Evolutionary conservation across 2,888 invertebrate genomes (phyloP).

Genomic region (Oxyteleia sp.): DNA sequence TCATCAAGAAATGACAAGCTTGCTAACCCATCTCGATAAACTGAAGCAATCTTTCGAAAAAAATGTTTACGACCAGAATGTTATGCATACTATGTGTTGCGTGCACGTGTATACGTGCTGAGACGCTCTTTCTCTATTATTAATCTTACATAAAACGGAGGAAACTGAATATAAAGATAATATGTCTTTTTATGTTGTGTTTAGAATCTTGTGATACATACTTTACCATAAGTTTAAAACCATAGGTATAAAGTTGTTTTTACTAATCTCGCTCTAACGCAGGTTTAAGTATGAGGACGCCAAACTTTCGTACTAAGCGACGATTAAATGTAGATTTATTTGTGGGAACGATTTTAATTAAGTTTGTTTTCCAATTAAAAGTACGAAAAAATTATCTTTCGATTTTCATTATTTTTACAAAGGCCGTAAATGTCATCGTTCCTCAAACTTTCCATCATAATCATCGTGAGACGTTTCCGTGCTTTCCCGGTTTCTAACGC

Average conservation of each 20-base stretch:
- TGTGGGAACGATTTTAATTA: conserved; percentile 38
- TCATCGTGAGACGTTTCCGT: conserved; percentile 30
- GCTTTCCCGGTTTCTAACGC: conserved; percentile 27
- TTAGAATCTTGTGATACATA: conserved; percentile 50
- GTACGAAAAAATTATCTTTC: not conserved
- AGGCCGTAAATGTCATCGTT: conserved; percentile 40
- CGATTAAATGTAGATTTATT: conserved; percentile 1
- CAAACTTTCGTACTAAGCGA: not conserved
- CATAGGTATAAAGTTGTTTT: conserved; percentile 29
- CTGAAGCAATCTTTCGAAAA: conserved; percentile 46
- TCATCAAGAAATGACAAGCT: conserved; percentile 55
- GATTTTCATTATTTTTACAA: conserved; percentile 11
- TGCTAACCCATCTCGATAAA: conserved; percentile 37
- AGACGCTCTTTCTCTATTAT: conserved; percentile 45
- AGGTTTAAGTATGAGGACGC: not conserved
- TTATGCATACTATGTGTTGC: conserved; percentile 35
- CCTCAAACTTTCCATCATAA: conserved; percentile 45
- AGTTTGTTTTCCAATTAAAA: not conserved
- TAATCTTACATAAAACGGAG: conserved; percentile 65
- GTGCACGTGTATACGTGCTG: not conserved
- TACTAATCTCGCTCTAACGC: not conserved
- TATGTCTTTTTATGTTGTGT: conserved; percentile 54
- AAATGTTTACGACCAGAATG: conserved; percentile 56
- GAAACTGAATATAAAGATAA: conserved; percentile 69
- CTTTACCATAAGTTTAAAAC: conserved; percentile 44